Base-by-base conservation (phyloP, 2,797 vertebrate species). In the Prunella strophiata region DNA sequence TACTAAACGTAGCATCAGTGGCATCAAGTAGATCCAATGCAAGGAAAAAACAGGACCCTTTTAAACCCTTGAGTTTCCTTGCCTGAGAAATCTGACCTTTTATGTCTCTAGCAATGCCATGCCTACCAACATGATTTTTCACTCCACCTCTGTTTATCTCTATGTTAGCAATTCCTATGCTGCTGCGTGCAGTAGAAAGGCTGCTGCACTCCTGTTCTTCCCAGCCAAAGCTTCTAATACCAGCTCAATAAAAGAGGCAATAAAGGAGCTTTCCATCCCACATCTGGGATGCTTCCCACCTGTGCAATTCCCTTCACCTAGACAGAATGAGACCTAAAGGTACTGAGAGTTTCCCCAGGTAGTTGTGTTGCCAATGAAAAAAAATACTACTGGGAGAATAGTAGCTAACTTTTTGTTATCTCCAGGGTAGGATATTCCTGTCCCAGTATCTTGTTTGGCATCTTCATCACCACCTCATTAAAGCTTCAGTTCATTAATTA, bases 401-500 rank as follows among this genome's bases (percentile, higher is more conserved):
- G 77, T 50, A 95, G 83, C 40, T 27, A 92, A 93, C 43, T 74
- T 85, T 93, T 91, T 93, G 52, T 45, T 79, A 88, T 95, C 96
- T 91, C 96, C 72, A 61, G 91, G 92, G 95, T 91, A 86, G 47
- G 32, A 63, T 95, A 96, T 94, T 94, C 71, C 75, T 90, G 78
- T 93, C 88, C 91, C 90, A 68, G 76, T 96, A 95, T 96, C 96
- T 96, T 93, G 91, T 95, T 96, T 80, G 88, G 96, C 92, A 91
- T 97, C 96, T 97, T 96, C 89, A 95, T 96, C 96, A 95, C 70
- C 89, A 96, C 88, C 96, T 98, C 96, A 97, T 97, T 98, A 98
- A 98, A 94, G 87, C 94, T 96, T 95, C 93, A 90, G 96, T 94
- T 97, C 94, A 96, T 97, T 97, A 98, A 97, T 98, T 98, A 98